phyloP scores from a whole-genome alignment of 2,888 invertebrate species.

The Cacoxenus indagator region DNA sequence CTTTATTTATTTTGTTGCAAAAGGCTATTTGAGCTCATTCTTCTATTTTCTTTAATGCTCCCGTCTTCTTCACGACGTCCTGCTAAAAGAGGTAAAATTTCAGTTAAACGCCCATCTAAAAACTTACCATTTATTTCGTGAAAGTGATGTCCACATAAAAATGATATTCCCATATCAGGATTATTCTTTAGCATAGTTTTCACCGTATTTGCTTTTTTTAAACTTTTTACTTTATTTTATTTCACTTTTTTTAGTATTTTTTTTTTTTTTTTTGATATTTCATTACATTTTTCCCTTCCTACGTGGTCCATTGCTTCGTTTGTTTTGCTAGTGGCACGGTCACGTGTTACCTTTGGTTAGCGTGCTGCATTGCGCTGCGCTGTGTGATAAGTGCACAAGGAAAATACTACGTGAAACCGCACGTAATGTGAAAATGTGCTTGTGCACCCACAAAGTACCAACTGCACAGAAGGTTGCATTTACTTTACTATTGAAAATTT shows the following conservation, averaged over 20 bases:
- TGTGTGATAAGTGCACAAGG: neutral
- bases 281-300: neutral
- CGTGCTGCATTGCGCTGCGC: neutral
- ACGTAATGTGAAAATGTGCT: neutral
- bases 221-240: neutral
- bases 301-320: slow-evolving; percentile 3
- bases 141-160: no score
- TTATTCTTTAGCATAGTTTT: neutral
- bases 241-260: neutral
- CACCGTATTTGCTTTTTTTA: neutral
- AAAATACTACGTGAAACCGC: neutral
- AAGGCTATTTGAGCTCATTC: no score
- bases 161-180: no score
- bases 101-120: no score
- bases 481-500: slow-evolving; percentile 3
- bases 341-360: slow-evolving; percentile 55
- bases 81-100: no score
- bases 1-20: no score
- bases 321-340: slow-evolving; percentile 43
- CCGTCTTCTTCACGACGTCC: no score
- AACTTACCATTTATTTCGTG: no score
- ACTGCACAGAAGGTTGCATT: neutral
- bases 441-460: neutral
- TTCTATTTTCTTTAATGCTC: no score
- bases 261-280: neutral